Conservation (phyloP, 2,113 vertebrate genomes). For the Oreotragus oreotragus region DNA sequence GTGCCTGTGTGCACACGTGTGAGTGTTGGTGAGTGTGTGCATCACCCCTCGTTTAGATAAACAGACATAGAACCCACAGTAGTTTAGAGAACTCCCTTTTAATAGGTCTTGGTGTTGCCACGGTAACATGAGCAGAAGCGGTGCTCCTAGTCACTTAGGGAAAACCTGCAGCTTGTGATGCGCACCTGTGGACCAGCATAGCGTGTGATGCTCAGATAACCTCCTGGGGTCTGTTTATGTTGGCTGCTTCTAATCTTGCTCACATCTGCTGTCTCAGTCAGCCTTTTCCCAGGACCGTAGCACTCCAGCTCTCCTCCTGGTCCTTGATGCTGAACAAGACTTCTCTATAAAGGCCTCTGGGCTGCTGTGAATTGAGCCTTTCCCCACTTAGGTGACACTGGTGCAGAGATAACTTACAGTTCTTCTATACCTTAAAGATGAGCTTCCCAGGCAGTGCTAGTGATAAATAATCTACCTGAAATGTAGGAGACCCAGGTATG, state of each 20-base stretch:
- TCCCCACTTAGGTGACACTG: background rate
- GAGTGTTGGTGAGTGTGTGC: background rate
- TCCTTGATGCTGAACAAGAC: background rate
- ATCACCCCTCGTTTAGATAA: background rate
- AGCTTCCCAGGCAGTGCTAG: background rate
- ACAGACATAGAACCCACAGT: background rate
- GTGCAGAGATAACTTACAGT: background rate
- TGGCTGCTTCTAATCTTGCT: background rate
- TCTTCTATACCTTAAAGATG: background rate
- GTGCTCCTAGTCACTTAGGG: background rate
- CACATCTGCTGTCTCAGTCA: fast-evolving
- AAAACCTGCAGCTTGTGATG: background rate
- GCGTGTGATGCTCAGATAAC: background rate
- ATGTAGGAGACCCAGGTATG: background rate
- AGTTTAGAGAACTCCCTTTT: background rate
- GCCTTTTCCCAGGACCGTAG: background rate
- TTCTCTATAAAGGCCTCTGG: background rate
- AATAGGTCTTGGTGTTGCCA: conserved; percentile 70
- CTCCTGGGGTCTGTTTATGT: background rate
- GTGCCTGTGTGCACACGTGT: fast-evolving
- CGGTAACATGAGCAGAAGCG: conserved; percentile 73
- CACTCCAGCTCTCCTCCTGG: background rate
- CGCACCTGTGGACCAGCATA: background rate
- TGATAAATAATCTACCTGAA: background rate
- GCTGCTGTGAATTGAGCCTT: background rate